Evolutionary conservation across 2,888 invertebrate species (phyloP).

Genomic region (Dexiosoma caninum): DNA sequence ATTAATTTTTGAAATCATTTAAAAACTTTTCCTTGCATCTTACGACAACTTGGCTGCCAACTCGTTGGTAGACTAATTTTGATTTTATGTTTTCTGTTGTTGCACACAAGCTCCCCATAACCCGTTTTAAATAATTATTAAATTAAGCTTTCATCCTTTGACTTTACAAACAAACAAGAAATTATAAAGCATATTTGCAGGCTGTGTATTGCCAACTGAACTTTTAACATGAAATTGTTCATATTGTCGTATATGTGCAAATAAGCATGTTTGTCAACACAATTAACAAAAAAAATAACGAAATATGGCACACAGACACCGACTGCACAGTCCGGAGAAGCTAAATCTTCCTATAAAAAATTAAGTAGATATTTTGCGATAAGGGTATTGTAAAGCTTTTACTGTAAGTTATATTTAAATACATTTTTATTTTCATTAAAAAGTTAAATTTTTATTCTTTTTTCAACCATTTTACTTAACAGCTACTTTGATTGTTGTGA

Average conservation of each 20-base stretch:
- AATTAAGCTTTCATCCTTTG: conserved; percentile 10
- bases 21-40: too few species aligned
- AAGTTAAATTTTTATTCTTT: neutral
- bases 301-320: too few species aligned
- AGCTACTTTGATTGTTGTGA: conserved; percentile 15
- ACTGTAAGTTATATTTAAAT: neutral
- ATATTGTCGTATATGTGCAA: conserved; percentile 3
- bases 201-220: neutral
- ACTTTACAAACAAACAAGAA: neutral
- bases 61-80: too few species aligned
- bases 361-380: too few species aligned
- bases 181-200: conserved; percentile 40
- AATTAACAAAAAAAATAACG: too few species aligned
- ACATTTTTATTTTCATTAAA: neutral
- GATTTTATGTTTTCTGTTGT: neutral
- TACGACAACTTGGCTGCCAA: too few species aligned
- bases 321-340: too few species aligned
- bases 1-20: too few species aligned
- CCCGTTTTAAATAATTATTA: neutral
- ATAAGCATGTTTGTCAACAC: conserved; percentile 2
- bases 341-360: too few species aligned
- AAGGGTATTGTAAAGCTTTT: neutral
- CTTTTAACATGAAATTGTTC: conserved; percentile 36
- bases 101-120: too few species aligned
- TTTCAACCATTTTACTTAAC: conserved; percentile 7